Conservation (phyloP, 2,797 vertebrate genomes). For the Myotis findleyi region DNA sequence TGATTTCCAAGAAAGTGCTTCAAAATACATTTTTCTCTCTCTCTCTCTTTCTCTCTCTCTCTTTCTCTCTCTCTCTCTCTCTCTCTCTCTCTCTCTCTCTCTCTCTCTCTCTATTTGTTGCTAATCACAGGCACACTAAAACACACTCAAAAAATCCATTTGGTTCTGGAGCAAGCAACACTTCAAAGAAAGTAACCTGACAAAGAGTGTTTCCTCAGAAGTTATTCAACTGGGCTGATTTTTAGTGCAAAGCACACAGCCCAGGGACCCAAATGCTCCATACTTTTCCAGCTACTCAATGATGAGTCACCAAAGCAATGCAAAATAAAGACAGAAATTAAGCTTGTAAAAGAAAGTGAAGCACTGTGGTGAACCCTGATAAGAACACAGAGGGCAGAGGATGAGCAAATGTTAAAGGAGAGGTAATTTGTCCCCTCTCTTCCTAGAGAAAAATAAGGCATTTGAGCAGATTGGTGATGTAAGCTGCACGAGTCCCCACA, state of each 20-base stretch:
- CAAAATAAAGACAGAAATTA: slow-evolving; percentile 23
- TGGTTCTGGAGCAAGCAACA: slow-evolving; percentile 40
- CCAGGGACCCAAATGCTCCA: neutral
- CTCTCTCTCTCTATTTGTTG: too few relatives aligned
- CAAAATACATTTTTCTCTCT: neutral
- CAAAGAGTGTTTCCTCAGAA: neutral
- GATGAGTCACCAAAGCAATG: neutral
- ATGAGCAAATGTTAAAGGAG: neutral
- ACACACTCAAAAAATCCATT: slow-evolving; percentile 54
- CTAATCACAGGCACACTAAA: slow-evolving; percentile 38
- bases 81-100: neutral
- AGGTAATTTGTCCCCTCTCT: neutral
- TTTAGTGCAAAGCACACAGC: neutral
- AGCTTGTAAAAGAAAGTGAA: neutral
- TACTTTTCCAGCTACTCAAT: neutral
- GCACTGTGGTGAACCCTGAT: neutral
- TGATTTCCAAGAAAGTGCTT: slow-evolving; percentile 74
- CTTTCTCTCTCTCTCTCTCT: neutral
- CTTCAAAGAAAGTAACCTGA: slow-evolving; percentile 56
- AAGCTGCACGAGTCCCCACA: neutral
- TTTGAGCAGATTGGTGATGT: neutral
- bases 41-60: neutral
- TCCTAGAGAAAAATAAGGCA: neutral
- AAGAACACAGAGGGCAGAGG: neutral
- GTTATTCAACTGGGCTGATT: neutral